Evolutionary conservation across 1,140 invertebrate species (phyloP).

Genomic region (Acyrthosiphon pisum): DNA sequence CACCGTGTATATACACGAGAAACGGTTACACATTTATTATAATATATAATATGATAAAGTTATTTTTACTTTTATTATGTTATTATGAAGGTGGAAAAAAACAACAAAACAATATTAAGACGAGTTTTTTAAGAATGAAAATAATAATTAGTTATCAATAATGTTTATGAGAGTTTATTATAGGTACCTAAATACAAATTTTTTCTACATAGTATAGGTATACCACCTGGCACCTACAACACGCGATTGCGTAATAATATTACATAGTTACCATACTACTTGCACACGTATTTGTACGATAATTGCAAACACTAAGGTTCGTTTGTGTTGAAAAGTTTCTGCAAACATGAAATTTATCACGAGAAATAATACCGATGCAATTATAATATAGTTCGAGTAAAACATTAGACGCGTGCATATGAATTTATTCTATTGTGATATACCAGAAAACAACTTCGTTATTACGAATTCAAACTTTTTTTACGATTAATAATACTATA

Average conservation of each 20-base stretch:
- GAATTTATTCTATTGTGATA: not conserved
- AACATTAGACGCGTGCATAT: not conserved
- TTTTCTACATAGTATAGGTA: not conserved
- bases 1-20: not conserved
- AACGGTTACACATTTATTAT: not conserved
- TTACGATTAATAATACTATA: not conserved
- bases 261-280: not conserved
- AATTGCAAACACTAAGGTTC: not conserved
- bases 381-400: not conserved
- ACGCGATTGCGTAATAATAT: not conserved
- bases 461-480: not conserved
- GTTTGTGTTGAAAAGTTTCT: not conserved
- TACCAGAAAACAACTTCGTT: not conserved
- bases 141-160: not conserved
- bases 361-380: not conserved
- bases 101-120: not conserved
- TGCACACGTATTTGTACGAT: not conserved
- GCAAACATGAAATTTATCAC: not conserved
- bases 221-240: not conserved
- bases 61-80: not conserved
- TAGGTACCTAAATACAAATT: not conserved
- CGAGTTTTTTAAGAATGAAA: not conserved
- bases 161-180: not conserved
- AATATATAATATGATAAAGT: too few species aligned
- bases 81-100: not conserved